Conservation (phyloP, 2,888 invertebrate species). For the Teleogryllus oceanicus region DNA sequence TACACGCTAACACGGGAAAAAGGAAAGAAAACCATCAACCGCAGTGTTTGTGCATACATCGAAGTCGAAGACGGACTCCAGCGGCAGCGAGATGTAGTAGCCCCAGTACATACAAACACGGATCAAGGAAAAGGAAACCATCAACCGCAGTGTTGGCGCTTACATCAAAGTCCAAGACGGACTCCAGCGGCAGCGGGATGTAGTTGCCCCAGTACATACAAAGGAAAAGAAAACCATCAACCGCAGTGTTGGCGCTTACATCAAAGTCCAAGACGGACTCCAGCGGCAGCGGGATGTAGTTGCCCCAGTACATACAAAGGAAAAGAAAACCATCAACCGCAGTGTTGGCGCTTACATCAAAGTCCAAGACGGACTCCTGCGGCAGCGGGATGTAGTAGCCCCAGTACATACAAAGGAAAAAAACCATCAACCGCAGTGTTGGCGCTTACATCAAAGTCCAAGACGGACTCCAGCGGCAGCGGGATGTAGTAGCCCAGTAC, state of each 20-base stretch:
- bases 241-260: constrained; percentile 32
- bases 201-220: neutral
- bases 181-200: neutral
- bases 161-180: neutral
- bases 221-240: too few relatives aligned
- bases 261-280: neutral
- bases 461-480: neutral
- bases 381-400: neutral
- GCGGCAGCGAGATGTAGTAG: neutral
- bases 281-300: neutral
- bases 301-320: neutral
- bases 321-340: too few relatives aligned
- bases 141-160: constrained; percentile 31
- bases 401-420: neutral
- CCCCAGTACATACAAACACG: neutral
- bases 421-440: neutral
- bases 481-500: neutral
- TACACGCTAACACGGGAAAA: too few relatives aligned
- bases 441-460: constrained; percentile 31
- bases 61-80: neutral
- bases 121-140: too few relatives aligned
- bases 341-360: constrained; percentile 32
- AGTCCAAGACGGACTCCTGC: neutral
- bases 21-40: too few relatives aligned
- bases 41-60: constrained; percentile 31